Conservation (phyloP, 2,888 invertebrate genomes). For the Leptinotarsa haldemani region DNA sequence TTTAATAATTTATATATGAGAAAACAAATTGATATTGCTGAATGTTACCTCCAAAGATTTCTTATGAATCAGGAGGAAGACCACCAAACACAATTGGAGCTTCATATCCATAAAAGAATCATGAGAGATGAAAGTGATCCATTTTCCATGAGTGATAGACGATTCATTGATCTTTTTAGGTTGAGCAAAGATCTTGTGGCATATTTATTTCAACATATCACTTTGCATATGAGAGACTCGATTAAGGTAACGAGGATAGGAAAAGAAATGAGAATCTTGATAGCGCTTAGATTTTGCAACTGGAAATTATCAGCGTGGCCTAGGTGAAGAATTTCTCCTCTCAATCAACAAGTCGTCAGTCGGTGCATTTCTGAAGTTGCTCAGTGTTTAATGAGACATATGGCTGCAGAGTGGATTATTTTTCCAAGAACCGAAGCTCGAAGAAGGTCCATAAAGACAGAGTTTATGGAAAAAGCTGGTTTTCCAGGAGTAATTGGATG, state of each 20-base stretch:
- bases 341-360: neutral
- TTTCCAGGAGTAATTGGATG: slow-evolving; percentile 17
- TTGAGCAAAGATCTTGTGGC: neutral
- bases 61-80: neutral
- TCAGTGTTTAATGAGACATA: neutral
- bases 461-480: slow-evolving; percentile 4
- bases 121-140: neutral
- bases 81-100: neutral
- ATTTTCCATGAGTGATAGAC: neutral
- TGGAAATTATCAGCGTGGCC: neutral
- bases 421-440: neutral
- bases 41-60: neutral
- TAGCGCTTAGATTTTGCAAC: neutral
- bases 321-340: neutral
- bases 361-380: neutral
- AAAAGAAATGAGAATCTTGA: neutral
- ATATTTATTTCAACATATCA: neutral
- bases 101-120: neutral
- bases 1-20: too few relatives aligned
- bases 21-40: neutral
- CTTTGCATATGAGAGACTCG: neutral
- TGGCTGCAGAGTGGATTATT: neutral
- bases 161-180: neutral
- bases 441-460: neutral
- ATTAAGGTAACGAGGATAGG: neutral